phyloP scores from a whole-genome alignment of 2,888 invertebrate species.

The Ochlodes sylvanus region DNA sequence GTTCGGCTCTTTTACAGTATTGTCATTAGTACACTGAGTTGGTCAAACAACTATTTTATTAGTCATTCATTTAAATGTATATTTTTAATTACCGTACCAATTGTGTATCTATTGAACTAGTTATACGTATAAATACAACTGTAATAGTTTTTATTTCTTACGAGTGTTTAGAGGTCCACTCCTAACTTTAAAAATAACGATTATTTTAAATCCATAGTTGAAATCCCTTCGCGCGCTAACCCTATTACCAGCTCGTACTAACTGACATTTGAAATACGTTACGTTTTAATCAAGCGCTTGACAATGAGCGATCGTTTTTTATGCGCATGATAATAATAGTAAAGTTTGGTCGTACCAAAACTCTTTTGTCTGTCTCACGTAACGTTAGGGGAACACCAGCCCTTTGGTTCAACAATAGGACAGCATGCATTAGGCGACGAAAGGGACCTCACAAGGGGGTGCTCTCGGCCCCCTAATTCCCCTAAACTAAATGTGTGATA shows the following conservation, averaged over 20 bases:
- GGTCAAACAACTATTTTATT: too few species aligned
- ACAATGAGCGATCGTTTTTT: constrained; percentile 54
- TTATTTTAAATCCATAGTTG: too few species aligned
- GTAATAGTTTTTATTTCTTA: too few species aligned
- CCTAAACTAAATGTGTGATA: constrained; percentile 56
- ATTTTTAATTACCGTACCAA: too few species aligned
- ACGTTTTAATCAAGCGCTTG: constrained; percentile 63
- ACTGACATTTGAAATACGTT: constrained; percentile 54
- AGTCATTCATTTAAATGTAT: too few species aligned
- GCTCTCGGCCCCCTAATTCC: constrained; percentile 56
- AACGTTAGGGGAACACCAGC: constrained; percentile 59
- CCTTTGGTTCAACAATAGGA: constrained; percentile 60
- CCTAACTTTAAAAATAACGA: too few species aligned
- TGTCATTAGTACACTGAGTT: too few species aligned
- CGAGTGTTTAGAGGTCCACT: too few species aligned
- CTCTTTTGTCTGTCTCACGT: constrained; percentile 77
- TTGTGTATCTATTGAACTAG: too few species aligned
- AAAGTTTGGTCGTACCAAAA: constrained; percentile 52
- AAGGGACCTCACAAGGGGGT: constrained; percentile 53
- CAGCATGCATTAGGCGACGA: constrained; percentile 49
- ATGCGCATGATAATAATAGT: constrained; percentile 56
- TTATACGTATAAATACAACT: too few species aligned
- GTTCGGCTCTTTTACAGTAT: too few species aligned
- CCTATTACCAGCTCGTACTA: constrained; percentile 58
- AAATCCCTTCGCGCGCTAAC: neutral